Conservation (phyloP, 2,888 invertebrate genomes). For the Drosophila villosipedis region DNA sequence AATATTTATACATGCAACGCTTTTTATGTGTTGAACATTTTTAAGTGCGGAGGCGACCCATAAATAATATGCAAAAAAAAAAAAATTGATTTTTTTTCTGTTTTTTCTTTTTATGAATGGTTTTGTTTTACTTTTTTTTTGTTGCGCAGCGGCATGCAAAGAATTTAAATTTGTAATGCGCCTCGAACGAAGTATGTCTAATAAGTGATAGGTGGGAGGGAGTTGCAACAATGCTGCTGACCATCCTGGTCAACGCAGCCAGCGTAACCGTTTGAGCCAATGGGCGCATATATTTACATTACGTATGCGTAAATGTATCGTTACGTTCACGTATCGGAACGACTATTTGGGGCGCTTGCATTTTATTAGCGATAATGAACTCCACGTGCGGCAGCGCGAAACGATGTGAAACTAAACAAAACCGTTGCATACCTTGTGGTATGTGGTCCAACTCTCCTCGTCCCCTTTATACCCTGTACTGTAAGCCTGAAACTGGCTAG, state of each 20-base stretch:
- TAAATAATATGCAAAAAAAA: slow-evolving; percentile 77
- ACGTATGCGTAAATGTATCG: slow-evolving; percentile 22
- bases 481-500: neutral
- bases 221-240: slow-evolving; percentile 3
- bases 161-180: slow-evolving; percentile 73
- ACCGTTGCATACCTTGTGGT: slow-evolving; percentile 53
- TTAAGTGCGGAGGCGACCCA: slow-evolving; percentile 52
- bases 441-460: neutral
- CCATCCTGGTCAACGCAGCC: slow-evolving; percentile 28
- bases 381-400: slow-evolving; percentile 53
- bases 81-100: slow-evolving; percentile 22
- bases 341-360: slow-evolving; percentile 55
- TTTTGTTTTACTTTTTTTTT: slow-evolving; percentile 2
- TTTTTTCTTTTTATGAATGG: neutral
- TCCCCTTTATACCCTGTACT: slow-evolving; percentile 2
- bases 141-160: slow-evolving; percentile 56
- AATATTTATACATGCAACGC: slow-evolving; percentile 51
- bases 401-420: slow-evolving; percentile 50
- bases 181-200: slow-evolving; percentile 45
- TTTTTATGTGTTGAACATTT: slow-evolving; percentile 75
- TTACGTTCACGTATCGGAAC: slow-evolving; percentile 12
- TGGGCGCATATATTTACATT: slow-evolving; percentile 27
- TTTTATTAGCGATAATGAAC: slow-evolving; percentile 78
- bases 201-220: slow-evolving; percentile 36
- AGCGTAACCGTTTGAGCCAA: slow-evolving; percentile 21